Evolutionary conservation across 2,888 invertebrate species (phyloP).

Genomic region (Thera obeliscata): DNA sequence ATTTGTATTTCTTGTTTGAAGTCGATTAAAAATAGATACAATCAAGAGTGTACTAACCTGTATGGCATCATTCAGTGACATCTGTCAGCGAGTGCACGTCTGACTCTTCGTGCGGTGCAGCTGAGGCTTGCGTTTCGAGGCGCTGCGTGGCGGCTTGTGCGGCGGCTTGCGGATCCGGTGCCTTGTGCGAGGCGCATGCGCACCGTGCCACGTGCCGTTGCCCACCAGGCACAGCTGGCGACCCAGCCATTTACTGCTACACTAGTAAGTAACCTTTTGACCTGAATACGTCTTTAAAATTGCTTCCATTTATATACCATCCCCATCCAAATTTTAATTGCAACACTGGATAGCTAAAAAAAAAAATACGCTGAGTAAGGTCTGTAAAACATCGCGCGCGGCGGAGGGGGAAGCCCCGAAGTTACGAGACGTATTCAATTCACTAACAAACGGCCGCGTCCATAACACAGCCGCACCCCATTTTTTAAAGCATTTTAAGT

Average conservation of each 20-base stretch:
- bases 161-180: conserved; percentile 91
- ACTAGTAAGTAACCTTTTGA: conserved; percentile 87
- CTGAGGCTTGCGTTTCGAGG: conserved; percentile 91
- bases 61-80: conserved; percentile 58
- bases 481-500: no score
- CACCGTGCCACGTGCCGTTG: conserved; percentile 94
- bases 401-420: no score
- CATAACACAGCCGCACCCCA: no score
- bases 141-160: conserved; percentile 93
- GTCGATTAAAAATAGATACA: no score
- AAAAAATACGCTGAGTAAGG: no score
- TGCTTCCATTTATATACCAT: no score
- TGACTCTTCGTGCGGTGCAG: conserved; percentile 90
- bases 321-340: no score
- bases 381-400: no score
- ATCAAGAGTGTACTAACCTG: conserved; percentile 5
- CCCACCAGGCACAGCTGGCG: conserved; percentile 93
- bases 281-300: background rate
- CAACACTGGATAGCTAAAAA: no score
- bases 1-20: no score
- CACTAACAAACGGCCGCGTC: no score
- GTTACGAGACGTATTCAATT: no score
- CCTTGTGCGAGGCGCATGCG: conserved; percentile 90
- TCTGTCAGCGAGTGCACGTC: conserved; percentile 86
- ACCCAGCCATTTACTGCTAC: conserved; percentile 93